Evolutionary conservation across 2,113 vertebrate genomes (phyloP), one percentile per base, ranked within the genome.

Genomic region (Nicator chloris): DNA sequence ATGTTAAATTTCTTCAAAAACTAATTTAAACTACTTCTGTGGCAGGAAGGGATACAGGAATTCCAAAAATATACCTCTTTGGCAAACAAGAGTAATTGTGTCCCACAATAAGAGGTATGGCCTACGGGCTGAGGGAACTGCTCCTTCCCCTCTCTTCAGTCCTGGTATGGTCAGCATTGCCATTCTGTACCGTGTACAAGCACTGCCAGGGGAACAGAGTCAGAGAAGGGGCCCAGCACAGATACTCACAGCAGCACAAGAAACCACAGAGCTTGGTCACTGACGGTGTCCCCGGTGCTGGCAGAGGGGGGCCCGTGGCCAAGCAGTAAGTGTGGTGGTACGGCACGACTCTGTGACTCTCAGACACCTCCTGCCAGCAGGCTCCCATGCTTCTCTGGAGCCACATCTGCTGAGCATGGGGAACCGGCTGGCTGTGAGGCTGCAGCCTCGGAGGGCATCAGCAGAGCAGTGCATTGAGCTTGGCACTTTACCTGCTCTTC

Each of bases 331-430:
- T 1, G 7, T 44, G 47, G 56, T 40, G 28, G 6, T 40, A 54
- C 0, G 1, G 14, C 2, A 0, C 5, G 30, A 13, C 9, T 71
- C 47, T 1, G 1, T 10, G 18, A 4, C 21, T 27, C 26, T 44
- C 60, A 6, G 19, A 17, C 16, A 7, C 16, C 45, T 80, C 22
- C 9, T 64, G 13, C 28, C 60, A 35, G 15, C 11, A 73, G 11
- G 11, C 3, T 70, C 7, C 7, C 21, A 12, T 0, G 2, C 42
- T 37, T 10, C 20, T 27, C 3, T 4, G 8, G 4, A 53, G 4
- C 2, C 0, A 51, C 2, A 0, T 1, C 42, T 0, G 0, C 27
- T 2, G 6, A 28, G 9, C 3, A 0, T 1, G 2, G 6, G 5
- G 7, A 13, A 2, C 19, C 1, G 2, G 2, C 8, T 3, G 1